Evolutionary conservation across 2,113 vertebrate genomes (phyloP), one percentile per base, ranked within the genome.

Genomic region (Psilopsiagon aymara): DNA sequence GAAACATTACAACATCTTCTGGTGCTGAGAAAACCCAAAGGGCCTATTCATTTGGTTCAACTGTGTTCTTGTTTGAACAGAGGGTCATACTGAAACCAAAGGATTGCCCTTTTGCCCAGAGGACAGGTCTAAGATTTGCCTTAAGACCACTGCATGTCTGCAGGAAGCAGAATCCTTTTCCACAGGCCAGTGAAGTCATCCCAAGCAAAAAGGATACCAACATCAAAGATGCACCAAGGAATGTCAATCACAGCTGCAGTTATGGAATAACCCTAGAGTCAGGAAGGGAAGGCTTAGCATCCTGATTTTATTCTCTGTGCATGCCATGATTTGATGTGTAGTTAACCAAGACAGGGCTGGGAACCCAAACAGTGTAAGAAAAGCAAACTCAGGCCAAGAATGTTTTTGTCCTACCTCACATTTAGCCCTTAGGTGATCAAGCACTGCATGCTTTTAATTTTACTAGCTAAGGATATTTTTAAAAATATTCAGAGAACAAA

Each of bases 381-480:
- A 95, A 96, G 82, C 88, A 91, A 94, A 94, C 76, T 91, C 53
- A 18, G 85, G 89, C 62, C 85, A 64, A 76, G 88, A 59, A 43
- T 37, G 86, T 86, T 95, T 95, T 95, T 92, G 84, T 79, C 89
- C 70, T 55, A 82, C 92, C 85, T 97, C 94, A 75, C 85, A 52
- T 63, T 88, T 88, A 93, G 95, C 90, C 94, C 94, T 96, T 88
- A 97, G 89, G 86, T 95, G 93, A 95, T 89, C 67, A 35, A 88
- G 55, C 80, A 21, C 86, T 83, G 97, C 88, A 95, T 95, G 97
- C 95, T 94, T 96, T 96, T 91, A 93, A 97, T 97, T 96, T 97
- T 67, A 82, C 77, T 64, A 73, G 75, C 88, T 28, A 69, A 71
- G 73, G 46, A 59, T 93, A 90, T 88, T 91, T 90, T 77, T 68